Conservation (phyloP, 2,888 invertebrate genomes). For the Hydrotaea cyrtoneurina region DNA sequence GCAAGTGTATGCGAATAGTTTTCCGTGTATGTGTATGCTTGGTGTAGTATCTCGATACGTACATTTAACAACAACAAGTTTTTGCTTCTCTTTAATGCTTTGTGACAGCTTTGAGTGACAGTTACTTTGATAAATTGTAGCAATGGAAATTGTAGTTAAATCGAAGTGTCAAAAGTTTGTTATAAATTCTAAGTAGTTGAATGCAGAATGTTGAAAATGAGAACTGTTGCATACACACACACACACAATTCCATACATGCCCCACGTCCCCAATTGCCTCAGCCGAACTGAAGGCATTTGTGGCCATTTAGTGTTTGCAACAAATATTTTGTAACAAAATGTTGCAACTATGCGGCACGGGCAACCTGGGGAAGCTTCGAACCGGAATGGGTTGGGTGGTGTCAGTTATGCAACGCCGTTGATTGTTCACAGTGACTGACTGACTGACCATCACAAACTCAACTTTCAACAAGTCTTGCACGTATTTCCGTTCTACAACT, state of each 20-base stretch:
- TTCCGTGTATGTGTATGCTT: constrained; percentile 20
- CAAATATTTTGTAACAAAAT: constrained; percentile 1
- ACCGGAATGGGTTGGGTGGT: background rate
- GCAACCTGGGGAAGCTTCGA: background rate
- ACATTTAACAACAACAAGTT: constrained; percentile 2
- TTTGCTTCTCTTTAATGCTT: constrained; percentile 57
- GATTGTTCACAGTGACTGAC: background rate
- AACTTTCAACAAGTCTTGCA: constrained; percentile 7
- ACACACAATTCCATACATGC: too few relatives aligned
- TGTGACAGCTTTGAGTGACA: constrained; percentile 68
- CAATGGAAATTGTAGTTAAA: constrained; percentile 66
- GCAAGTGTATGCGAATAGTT: background rate
- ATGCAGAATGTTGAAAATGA: constrained; percentile 32
- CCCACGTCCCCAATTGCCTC: too few relatives aligned
- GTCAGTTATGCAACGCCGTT: background rate
- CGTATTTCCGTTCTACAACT: constrained; percentile 7
- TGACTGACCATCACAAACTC: constrained; percentile 14
- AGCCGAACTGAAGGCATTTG: constrained; percentile 9
- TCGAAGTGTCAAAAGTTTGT: constrained; percentile 66
- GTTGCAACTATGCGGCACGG: background rate
- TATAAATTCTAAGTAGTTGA: constrained; percentile 54
- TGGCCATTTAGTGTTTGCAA: constrained; percentile 9
- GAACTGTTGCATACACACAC: constrained; percentile 19
- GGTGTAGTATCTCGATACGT: too few relatives aligned
- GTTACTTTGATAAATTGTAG: constrained; percentile 67